Base-by-base conservation (phyloP, 1,140 invertebrate genomes). In the Calosoma granatense region DNA sequence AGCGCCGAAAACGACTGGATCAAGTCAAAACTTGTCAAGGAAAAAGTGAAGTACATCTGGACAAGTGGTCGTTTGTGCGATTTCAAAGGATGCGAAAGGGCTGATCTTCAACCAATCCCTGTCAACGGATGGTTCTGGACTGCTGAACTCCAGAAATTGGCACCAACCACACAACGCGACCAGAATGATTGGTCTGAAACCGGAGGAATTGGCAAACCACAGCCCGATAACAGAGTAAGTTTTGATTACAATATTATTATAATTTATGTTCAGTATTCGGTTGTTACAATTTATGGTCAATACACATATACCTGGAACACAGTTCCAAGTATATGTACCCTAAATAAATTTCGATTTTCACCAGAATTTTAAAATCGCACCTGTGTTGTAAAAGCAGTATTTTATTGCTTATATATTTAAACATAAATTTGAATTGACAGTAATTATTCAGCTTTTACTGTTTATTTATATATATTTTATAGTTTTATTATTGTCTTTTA, bases 81-180 rank as follows among this genome's bases (percentile, higher is more conserved):
- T 71, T 90, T 90, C 78, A 85, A 87, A 67, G 88, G 87, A 43
- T 90, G 87, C 64, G 84, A 88, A 61, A 81, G 86, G 58, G 80
- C 86, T 15, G 87, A 90, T 67, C 75, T 90, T 51, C 79, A 86
- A 61, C 88, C 88, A 9, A 75, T 81, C n/a, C 76, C 82, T 22
- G 72, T 88, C 52, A 90, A 90, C 62, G 88, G 88, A 15, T 91
- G 88, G 88, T 91, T 91, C 77, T 91, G 88, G 88, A 89, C 87
- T 14, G 87, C 86, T 2, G 86, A 85, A 58, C 77, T 89, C 15
- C 84, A 88, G 68, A 90, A 89, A 68, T 70, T 90, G 59, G 83
- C 86, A 1, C 86, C 87, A 17, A 86, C 85, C 17, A 85, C 76
- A 47, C 82, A 88, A 65, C 78, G 86, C 20, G 76, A 75, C 15